Conservation (phyloP, 2,888 invertebrate species). For the Carabus problematicus region DNA sequence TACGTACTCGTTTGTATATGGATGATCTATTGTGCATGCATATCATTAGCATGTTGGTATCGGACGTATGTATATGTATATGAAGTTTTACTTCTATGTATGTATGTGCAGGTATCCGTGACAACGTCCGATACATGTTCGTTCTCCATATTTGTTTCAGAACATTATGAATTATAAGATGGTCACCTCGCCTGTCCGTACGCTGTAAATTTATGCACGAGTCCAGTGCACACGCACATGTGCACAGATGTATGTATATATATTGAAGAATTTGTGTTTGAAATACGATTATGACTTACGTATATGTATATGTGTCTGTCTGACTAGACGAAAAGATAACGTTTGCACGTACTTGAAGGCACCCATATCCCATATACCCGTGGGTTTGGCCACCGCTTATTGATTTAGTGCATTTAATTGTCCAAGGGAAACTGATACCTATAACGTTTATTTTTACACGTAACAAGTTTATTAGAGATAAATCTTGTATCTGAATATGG, state of each 20-base stretch:
- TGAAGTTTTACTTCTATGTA: neutral
- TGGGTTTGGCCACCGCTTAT: slow-evolving; percentile 12
- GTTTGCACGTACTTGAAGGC: slow-evolving; percentile 19
- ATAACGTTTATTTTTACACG: slow-evolving; percentile 8
- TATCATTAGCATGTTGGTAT: neutral
- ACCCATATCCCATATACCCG: slow-evolving; percentile 6
- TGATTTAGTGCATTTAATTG: slow-evolving; percentile 30
- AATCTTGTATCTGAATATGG: slow-evolving; percentile 11
- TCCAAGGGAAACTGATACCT: slow-evolving; percentile 18
- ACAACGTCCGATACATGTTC: slow-evolving; percentile 33
- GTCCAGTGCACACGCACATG: neutral
- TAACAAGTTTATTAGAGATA: slow-evolving; percentile 22
- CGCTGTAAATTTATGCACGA: slow-evolving; percentile 39
- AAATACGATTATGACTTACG: slow-evolving; percentile 37
- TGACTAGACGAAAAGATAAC: slow-evolving; percentile 38
- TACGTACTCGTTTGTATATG: neutral
- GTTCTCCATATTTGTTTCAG: slow-evolving; percentile 42
- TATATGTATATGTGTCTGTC: too few species aligned
- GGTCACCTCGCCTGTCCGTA: slow-evolving; percentile 39
- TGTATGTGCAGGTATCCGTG: slow-evolving; percentile 4
- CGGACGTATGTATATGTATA: slow-evolving; percentile 2
- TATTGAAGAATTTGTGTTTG: slow-evolving; percentile 23
- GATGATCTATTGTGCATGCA: neutral
- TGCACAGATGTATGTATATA: neutral
- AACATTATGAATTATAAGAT: slow-evolving; percentile 43